Evolutionary conservation across 1,140 invertebrate species (phyloP), one percentile per base, ranked within the genome.

Genomic region (Tetraneura akinire): DNA sequence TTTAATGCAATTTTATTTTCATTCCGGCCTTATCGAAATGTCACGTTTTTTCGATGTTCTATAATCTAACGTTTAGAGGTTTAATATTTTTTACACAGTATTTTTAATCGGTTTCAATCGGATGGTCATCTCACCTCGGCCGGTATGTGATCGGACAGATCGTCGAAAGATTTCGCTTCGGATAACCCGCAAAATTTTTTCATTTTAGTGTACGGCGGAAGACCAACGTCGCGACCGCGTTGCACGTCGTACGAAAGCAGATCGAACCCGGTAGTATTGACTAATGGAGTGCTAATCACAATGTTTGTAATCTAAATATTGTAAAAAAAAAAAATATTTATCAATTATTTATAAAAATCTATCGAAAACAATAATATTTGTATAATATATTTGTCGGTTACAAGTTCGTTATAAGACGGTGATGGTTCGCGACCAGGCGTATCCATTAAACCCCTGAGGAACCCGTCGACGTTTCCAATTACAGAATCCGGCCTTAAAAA

Each of bases 181-280:
- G 87, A 87, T 0, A 96, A 85, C 9, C 93, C 92, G 84, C 95
- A 96, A 64, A 92, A 90, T 53, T 90, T 88, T 64, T 95, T 87
- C 83, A 91, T 92, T 55, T 91, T 89, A 80, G 91, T 92, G 84
- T 97, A 98, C 13, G 90, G 85, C 0, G 93, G 90, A 16, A 98
- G 84, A 0, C 94, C 96, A 82, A 96, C 93, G 86, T 98, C 96
- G 71, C 96, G 87, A 11, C 96, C 95, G 76, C 95, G 88, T 86
- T 95, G 93, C 81, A 96, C 93, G 81, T 94, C 93, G 68, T 96
- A 89, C 0, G 95, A 91, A 0, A 92, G 94, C 81, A 96, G 87
- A 87, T 98, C 96, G 57, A 96, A 86, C 0, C 95, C 93, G 78
- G 90, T 93, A 0, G 90, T 89, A 91, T 23, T 87, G 87, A 9